Conservation (phyloP, 2,888 invertebrate genomes). For the Ceriagrion tenellum region DNA sequence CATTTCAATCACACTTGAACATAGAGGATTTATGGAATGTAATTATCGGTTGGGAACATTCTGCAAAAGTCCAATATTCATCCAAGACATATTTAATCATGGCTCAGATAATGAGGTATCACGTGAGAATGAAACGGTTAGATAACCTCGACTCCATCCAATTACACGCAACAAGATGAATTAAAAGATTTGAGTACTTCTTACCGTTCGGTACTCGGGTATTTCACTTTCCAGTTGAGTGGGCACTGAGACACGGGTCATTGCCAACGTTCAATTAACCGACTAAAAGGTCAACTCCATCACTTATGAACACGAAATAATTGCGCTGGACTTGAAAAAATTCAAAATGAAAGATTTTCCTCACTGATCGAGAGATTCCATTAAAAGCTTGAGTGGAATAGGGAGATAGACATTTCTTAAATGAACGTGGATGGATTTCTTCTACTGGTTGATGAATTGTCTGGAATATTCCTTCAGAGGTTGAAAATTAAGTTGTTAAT, state of each 20-base stretch:
- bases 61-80: background rate
- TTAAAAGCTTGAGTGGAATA: background rate
- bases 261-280: background rate
- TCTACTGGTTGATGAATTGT: background rate
- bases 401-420: background rate
- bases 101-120: background rate
- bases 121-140: background rate
- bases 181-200: background rate
- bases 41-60: background rate
- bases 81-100: background rate
- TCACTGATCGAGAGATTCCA: background rate
- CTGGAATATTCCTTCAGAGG: background rate
- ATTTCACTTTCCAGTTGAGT: background rate
- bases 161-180: background rate
- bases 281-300: background rate
- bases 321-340: background rate
- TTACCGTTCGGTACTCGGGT: background rate
- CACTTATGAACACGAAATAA: background rate
- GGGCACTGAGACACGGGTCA: background rate
- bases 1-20: background rate
- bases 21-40: background rate
- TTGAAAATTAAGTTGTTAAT: background rate
- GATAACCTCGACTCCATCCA: background rate
- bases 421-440: background rate
- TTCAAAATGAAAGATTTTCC: background rate